A percentile compares a stretch with the other conserved stretches of the same genome.
Evolutionary conservation across 2,888 invertebrate species (phyloP).

Genomic region (Cataglyphis rosenhaueri): DNA sequence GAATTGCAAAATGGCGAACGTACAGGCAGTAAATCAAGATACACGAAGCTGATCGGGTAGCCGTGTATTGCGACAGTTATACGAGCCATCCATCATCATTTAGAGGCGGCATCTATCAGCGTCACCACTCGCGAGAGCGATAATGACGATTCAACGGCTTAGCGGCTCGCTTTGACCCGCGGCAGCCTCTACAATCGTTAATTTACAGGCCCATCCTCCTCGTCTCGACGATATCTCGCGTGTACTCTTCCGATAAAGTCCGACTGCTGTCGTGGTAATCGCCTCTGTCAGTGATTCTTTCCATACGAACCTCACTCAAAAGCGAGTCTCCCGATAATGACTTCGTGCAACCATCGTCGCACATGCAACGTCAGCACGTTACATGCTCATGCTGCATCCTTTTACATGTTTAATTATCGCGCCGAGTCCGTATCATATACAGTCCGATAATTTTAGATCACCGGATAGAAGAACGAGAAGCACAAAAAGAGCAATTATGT

Average conservation of each 20-base stretch:
- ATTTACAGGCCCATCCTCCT: slow-evolving; percentile 70
- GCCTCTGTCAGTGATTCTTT: slow-evolving; percentile 50
- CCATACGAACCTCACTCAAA: slow-evolving; percentile 38
- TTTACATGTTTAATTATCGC: slow-evolving; percentile 9
- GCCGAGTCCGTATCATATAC: slow-evolving; percentile 8
- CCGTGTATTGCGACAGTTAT: slow-evolving; percentile 82
- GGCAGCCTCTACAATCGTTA: slow-evolving; percentile 73
- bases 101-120: slow-evolving; percentile 81
- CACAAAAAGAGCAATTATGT: slow-evolving; percentile 77
- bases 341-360: slow-evolving; percentile 36
- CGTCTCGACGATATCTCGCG: slow-evolving; percentile 31
- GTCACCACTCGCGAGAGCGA: slow-evolving; percentile 77
- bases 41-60: slow-evolving; percentile 81
- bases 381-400: neutral
- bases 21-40: slow-evolving; percentile 82
- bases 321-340: slow-evolving; percentile 26
- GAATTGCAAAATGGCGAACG: slow-evolving; percentile 77
- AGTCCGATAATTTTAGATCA: slow-evolving; percentile 51
- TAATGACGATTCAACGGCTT: slow-evolving; percentile 78
- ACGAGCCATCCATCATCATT: slow-evolving; percentile 83
- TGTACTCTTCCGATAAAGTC: slow-evolving; percentile 60
- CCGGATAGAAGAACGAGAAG: slow-evolving; percentile 44
- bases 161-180: slow-evolving; percentile 77
- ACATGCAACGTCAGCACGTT: slow-evolving; percentile 23
- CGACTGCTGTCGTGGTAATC: slow-evolving; percentile 48